Evolutionary conservation across 2,797 vertebrate species (phyloP), one percentile per base, ranked within the genome.

Genomic region (Helarctos malayanus): DNA sequence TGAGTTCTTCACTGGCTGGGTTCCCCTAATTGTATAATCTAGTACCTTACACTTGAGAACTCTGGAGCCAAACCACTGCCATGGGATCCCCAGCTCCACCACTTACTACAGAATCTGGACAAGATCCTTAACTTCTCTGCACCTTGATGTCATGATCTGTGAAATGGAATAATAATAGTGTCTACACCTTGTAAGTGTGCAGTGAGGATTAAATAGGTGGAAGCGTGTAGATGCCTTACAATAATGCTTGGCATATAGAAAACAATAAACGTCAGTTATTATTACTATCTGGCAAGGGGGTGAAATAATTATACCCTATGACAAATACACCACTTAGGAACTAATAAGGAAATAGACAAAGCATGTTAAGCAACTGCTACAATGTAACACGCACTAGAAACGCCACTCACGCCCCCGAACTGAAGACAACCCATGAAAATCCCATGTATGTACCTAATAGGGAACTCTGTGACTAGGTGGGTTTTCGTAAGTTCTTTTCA

Each of bases 391-490:
- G 38, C 47, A 15, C 0, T 27, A 19, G 5, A 21, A 25, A 73
- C 0, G 18, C 29, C 41, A 38, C 16, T 38, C 15, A 7, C 21
- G 4, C 29, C 35, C 0, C 2, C 6, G 21, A 78, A 7, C 14
- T 29, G 29, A 80, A 35, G 16, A 45, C 18, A 41, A 27, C 7
- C 15, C 13, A 4, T 25, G 32, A 3, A 57, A 38, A 18, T 21
- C 29, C 21, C 13, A 0, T 27, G 2, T 9, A 1, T 1, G 16
- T 27, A 10, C 2, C 27, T 52, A 9, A 35, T 15, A 10, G 13
- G 6, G 5, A 76, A 29, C 0, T 3, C 59, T n/a, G 4, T 47
- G 19, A 54, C 41, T 27, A 65, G 5, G 16, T 14, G 27, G 41
- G 21, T 29, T 79, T 65, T 57, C 45, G 5, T 16, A 29, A 73